Conservation (phyloP, 2,797 vertebrate species). For the Bovichtus variegatus region DNA sequence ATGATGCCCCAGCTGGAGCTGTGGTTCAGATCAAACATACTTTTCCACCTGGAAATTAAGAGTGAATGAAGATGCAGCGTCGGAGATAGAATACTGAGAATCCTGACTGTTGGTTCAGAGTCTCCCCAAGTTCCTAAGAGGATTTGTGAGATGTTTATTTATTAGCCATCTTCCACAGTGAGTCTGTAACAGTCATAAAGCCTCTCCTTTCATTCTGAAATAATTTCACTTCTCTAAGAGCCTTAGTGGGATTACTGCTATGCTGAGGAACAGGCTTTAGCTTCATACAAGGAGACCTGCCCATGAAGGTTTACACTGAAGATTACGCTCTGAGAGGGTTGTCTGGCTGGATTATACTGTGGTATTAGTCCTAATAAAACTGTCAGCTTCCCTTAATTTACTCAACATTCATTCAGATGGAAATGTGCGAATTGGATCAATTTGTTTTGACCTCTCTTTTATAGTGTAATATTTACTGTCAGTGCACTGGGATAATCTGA, state of each 20-base stretch:
- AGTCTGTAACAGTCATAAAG: conserved; percentile 71
- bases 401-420: conserved; percentile 53
- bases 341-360: conserved; percentile 75
- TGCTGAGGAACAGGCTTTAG: conserved; percentile 78
- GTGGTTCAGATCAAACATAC: conserved; percentile 51
- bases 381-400: conserved; percentile 73
- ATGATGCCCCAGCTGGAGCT: conserved; percentile 60
- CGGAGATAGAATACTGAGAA: background rate
- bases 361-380: conserved; percentile 78
- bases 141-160: conserved; percentile 77
- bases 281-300: conserved; percentile 76
- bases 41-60: conserved; percentile 38
- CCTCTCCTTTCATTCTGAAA: conserved; percentile 76
- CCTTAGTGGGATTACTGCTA: conserved; percentile 85
- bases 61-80: background rate
- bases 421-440: conserved; percentile 43
- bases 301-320: conserved; percentile 79
- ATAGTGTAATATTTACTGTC: conserved; percentile 19
- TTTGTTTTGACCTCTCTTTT: conserved; percentile 44
- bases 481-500: background rate
- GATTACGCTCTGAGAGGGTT: conserved; percentile 79
- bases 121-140: conserved; percentile 54
- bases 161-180: conserved; percentile 69
- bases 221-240: conserved; percentile 84
- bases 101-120: conserved; percentile 4